Evolutionary conservation across 2,797 vertebrate genomes (phyloP).

Genomic region (Silurus lanzhouensis): DNA sequence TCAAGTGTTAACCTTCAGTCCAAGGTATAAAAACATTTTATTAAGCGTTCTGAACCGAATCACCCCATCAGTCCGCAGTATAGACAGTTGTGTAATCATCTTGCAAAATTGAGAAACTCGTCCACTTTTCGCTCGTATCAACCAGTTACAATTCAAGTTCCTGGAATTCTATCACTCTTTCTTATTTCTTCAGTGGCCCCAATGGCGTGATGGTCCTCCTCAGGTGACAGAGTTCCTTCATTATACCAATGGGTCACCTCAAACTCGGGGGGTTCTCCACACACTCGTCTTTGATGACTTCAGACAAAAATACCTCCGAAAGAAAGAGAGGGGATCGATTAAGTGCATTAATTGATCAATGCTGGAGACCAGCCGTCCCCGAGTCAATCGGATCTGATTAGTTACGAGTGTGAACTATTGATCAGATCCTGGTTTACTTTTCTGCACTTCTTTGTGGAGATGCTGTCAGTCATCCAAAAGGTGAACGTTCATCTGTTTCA

Average conservation of each 20-base stretch:
- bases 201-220: neutral
- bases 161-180: constrained; percentile 46
- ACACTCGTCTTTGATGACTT: neutral
- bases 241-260: constrained; percentile 36
- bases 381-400: constrained; percentile 56
- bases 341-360: constrained; percentile 55
- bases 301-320: neutral
- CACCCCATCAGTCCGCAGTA: neutral
- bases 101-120: constrained; percentile 37
- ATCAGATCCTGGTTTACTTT: constrained; percentile 34
- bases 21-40: neutral
- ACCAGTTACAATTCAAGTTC: constrained; percentile 43
- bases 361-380: constrained; percentile 40
- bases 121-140: constrained; percentile 19
- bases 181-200: constrained; percentile 36
- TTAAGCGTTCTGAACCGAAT: neutral
- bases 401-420: constrained; percentile 46
- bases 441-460: neutral
- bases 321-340: constrained; percentile 50
- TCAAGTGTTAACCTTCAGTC: constrained; percentile 37
- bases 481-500: neutral
- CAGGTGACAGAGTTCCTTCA: constrained; percentile 33
- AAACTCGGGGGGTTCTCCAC: neutral
- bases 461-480: constrained; percentile 23
- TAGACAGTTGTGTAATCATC: constrained; percentile 24